These are phyloP conservation scores for Rotaria socialis DNA, from an alignment of 2,888 invertebrate species.

Conservation along the genomic window DNA sequence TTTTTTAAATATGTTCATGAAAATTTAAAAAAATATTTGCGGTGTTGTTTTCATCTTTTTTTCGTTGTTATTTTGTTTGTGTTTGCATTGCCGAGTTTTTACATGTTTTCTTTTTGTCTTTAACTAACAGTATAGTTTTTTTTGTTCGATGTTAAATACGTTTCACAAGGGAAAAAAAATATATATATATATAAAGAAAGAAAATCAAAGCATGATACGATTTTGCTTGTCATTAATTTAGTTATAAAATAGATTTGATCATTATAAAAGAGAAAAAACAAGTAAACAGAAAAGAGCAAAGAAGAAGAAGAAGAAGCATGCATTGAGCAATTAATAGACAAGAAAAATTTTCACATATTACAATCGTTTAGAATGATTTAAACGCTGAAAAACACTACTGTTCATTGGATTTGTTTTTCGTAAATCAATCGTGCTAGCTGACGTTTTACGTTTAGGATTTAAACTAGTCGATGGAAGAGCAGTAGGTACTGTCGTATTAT, in stretches of 20 bases:
- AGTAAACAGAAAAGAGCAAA: not conserved
- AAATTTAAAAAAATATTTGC: not conserved
- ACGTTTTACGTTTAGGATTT: not conserved
- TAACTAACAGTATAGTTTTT: not conserved
- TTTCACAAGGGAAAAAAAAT: not conserved
- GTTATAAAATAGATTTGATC: constrained; percentile 1
- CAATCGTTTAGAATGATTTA: not conserved
- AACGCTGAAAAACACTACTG: not conserved
- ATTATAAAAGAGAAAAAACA: not conserved
- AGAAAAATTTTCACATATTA: not conserved
- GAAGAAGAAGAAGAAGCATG: not conserved
- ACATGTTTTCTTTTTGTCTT: not conserved
- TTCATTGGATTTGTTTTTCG: not conserved
- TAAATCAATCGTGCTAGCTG: not conserved
- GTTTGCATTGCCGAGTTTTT: not conserved
- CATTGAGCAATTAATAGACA: not conserved
- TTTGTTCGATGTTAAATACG: not conserved
- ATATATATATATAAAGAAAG: not conserved
- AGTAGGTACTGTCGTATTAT: not conserved
- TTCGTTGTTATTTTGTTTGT: not conserved
- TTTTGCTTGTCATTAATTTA: not conserved
- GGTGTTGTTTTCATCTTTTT: too few species aligned
- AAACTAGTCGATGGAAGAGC: not conserved
- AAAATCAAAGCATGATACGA: not conserved
- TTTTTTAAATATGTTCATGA: not conserved